phyloP scores from a whole-genome alignment of 2,113 vertebrate genomes.

The Oxyura jamaicensis region DNA sequence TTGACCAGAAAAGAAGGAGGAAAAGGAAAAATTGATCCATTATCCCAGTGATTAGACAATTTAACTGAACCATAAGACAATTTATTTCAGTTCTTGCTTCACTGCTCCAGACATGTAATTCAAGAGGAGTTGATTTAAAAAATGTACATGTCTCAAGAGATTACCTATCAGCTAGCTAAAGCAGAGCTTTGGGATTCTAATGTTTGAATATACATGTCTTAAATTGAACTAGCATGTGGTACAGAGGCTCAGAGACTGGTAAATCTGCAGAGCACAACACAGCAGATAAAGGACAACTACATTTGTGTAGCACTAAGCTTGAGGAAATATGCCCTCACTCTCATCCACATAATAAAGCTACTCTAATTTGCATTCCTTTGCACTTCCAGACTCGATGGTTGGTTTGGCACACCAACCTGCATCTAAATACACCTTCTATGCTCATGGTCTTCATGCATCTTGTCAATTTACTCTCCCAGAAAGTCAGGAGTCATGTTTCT shows the following conservation, averaged over 20 bases:
- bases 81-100: neutral
- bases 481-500: neutral
- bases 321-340: neutral
- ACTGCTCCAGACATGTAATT: neutral
- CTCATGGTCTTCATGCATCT: neutral
- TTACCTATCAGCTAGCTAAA: neutral
- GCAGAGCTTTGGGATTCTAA: neutral
- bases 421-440: neutral
- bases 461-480: neutral
- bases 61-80: neutral
- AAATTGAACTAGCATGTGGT: neutral
- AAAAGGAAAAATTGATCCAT: neutral
- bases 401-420: neutral
- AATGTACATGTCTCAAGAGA: neutral
- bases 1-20: neutral
- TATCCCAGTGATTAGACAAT: neutral
- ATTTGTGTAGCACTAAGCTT: neutral
- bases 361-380: neutral
- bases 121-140: neutral
- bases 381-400: neutral
- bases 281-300: neutral
- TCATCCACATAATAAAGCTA: neutral
- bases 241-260: neutral
- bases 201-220: neutral
- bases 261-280: neutral